A percentile compares a stretch with the other conserved stretches of the same genome.
Conservation (phyloP, 1,140 invertebrate genomes). For the Homalodisca vitripennis region DNA sequence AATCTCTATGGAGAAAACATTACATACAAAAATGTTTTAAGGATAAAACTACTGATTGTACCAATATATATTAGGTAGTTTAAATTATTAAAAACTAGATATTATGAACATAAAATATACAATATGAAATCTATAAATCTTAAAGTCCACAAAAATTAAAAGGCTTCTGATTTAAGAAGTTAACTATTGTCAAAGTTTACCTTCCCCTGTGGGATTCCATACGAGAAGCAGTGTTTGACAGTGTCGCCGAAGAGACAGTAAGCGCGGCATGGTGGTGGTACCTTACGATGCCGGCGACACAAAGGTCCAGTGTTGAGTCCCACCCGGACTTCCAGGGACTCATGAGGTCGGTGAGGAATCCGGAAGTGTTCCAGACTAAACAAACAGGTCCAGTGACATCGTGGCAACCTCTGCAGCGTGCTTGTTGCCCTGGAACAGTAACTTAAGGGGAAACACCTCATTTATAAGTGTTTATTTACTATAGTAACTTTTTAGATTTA, state of each 20-base stretch:
- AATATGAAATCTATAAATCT: no score
- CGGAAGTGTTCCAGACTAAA: constrained; percentile 51
- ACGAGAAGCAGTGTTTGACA: constrained; percentile 54
- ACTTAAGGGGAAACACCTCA: no score
- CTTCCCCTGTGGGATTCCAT: constrained; percentile 56
- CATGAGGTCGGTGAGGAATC: constrained; percentile 58
- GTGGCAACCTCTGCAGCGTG: constrained; percentile 61
- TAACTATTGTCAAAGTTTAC: no score
- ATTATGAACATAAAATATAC: no score
- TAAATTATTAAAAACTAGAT: constrained; percentile 21
- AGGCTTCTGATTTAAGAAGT: no score
- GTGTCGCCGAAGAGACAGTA: constrained; percentile 66
- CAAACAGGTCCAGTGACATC: constrained; percentile 59
- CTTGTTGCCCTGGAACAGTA: constrained; percentile 42
- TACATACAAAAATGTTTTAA: no score
- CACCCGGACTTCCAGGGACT: constrained; percentile 56
- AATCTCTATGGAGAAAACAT: no score
- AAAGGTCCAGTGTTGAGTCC: constrained; percentile 62
- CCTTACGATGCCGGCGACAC: constrained; percentile 63
- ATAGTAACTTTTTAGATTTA: no score
- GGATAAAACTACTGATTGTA: no score
- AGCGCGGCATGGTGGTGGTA: constrained; percentile 62
- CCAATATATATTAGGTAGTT: no score
- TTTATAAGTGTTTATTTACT: no score
- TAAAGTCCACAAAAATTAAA: no score